phyloP scores from a whole-genome alignment of 2,797 vertebrate species.

The Neosilurus mollespiculum region DNA sequence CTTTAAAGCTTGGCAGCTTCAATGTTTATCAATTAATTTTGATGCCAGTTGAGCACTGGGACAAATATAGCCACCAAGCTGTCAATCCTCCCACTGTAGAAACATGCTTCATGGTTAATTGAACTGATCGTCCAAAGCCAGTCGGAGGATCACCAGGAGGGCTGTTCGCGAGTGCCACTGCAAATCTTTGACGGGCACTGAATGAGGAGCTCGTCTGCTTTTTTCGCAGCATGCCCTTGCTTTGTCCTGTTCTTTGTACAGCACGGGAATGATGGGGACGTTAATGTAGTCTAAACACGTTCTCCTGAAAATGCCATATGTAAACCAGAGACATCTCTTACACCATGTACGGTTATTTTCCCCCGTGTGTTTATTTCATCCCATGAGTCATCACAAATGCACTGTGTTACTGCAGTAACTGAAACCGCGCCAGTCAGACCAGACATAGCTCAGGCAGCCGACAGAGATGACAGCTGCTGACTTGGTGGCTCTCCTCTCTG shows the following conservation, averaged over 20 bases:
- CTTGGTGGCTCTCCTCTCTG: slow-evolving; percentile 28
- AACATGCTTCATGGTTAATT: slow-evolving; percentile 50
- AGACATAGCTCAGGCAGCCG: slow-evolving; percentile 37
- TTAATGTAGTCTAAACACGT: slow-evolving; percentile 49
- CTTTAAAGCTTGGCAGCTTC: not conserved
- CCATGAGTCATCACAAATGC: slow-evolving; percentile 48
- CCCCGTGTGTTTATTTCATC: slow-evolving; percentile 52
- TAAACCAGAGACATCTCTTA: slow-evolving; percentile 41
- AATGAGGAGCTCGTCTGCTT: slow-evolving; percentile 5
- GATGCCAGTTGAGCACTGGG: slow-evolving; percentile 31
- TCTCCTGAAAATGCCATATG: slow-evolving; percentile 42
- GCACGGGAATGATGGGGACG: slow-evolving; percentile 20
- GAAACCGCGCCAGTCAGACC: slow-evolving; percentile 38
- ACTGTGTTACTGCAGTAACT: slow-evolving; percentile 32
- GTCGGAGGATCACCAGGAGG: slow-evolving; percentile 18
- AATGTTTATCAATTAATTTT: slow-evolving; percentile 40
- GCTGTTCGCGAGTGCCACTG: slow-evolving; percentile 1
- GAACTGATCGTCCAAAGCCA: slow-evolving; percentile 34
- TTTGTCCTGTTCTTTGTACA: slow-evolving; percentile 40
- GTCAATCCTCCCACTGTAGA: slow-evolving; percentile 47
- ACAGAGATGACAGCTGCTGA: slow-evolving; percentile 39
- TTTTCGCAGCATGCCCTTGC: slow-evolving; percentile 1
- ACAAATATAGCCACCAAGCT: slow-evolving; percentile 37
- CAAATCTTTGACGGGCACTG: slow-evolving; percentile 15
- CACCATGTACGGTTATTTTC: slow-evolving; percentile 50